phyloP scores from a whole-genome alignment of 2,797 vertebrate species.

The Carduelis carduelis region DNA sequence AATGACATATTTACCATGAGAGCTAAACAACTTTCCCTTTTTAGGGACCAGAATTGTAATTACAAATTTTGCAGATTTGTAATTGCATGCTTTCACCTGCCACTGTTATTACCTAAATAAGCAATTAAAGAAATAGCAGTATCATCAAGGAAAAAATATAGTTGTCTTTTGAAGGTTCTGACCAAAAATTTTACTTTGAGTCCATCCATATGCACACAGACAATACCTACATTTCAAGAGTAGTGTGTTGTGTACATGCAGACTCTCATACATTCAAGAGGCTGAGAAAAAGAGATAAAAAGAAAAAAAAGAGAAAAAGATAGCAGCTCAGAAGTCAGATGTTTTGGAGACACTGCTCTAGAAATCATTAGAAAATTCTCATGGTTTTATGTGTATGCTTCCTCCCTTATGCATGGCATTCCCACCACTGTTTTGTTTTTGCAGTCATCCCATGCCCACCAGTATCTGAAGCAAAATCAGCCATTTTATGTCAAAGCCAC shows the following conservation, averaged over 20 bases:
- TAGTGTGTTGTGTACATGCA: background rate
- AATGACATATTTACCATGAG: background rate
- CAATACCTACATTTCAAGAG: background rate
- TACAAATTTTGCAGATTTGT: background rate
- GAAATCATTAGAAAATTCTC: background rate
- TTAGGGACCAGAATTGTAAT: background rate
- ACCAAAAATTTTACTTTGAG: background rate
- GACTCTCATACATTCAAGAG: background rate
- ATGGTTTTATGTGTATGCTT: rapidly evolving
- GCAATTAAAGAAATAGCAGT: background rate
- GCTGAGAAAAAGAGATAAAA: background rate
- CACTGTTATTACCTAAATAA: background rate
- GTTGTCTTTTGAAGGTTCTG: background rate
- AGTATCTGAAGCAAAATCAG: background rate
- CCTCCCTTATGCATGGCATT: background rate
- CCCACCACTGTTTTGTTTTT: background rate
- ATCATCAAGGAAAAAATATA: background rate
- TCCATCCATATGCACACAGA: background rate
- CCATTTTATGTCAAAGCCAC: background rate
- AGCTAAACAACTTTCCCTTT: background rate
- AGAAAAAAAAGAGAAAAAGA: background rate
- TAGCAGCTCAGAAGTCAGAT: background rate
- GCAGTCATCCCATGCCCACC: background rate
- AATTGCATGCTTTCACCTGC: background rate
- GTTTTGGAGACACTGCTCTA: background rate